Evolutionary conservation across 2,113 vertebrate genomes (phyloP), one percentile per base, ranked within the genome.

Genomic region (Rutilus rutilus): DNA sequence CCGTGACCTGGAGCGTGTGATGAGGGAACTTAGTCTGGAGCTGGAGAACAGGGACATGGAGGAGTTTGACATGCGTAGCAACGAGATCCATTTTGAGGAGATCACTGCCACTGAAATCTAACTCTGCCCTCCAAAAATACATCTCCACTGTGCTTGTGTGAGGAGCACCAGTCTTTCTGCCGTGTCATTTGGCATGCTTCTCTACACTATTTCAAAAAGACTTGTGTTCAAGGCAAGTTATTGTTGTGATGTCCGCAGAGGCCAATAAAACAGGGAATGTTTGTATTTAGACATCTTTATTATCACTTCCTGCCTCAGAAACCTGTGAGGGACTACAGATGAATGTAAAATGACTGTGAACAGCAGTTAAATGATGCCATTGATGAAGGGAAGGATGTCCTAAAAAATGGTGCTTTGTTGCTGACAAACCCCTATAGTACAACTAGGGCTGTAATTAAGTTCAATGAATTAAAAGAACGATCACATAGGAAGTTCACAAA

Each of bases 11-110:
- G 98, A 99, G 92, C 95, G 97, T 27, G 96, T 96, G 77, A 96
- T 99, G 91, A 95, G 96, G 89, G 97, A 97, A 82, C 95, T 99
- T 87, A 97, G 96, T 86, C 94, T 98, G 87, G 97, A 97, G 92
- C 95, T 98, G 87, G 96, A 97, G 93, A 96, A 93, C 92, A 94
- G 96, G 79, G 96, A 96, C 88, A 93, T 96, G 33, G 96, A 96
- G 1, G 97, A 96, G 30, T 95, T 96, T 78, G 95, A 96, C 78
- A 92, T 95, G 77, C 95, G 93, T 69, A 94, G 92, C 89, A 95
- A 95, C 2, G 96, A 97, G 89, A 96, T 92, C 11, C 95, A 95
- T 92, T 96, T 96, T 87, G 96, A 95, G 92, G 97, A 98, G 92
- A 98, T 98, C 91, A 96, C 97, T 0, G 97, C 95, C 88, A 96